Evolutionary conservation across 2,888 invertebrate genomes (phyloP).

Genomic region (Phytoseiulus persimilis): DNA sequence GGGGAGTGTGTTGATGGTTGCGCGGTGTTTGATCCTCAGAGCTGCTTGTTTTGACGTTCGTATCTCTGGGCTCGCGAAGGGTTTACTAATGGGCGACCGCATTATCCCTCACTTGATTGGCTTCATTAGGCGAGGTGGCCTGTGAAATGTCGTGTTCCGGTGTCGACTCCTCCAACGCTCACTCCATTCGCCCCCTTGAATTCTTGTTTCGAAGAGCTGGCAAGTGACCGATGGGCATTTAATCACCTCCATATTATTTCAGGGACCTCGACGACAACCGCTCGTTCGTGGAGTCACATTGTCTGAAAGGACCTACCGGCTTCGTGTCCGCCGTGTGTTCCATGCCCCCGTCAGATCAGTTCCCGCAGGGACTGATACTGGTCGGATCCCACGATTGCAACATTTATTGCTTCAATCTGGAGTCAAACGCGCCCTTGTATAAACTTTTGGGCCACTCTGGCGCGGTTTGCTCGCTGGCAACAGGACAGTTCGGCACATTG

Average conservation of each 20-base stretch:
- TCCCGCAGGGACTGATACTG: slow-evolving; percentile 68
- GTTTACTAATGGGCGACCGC: too few relatives aligned
- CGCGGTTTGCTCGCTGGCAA: slow-evolving; percentile 53
- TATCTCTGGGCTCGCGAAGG: too few relatives aligned
- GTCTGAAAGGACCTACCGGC: slow-evolving; percentile 64
- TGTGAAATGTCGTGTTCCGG: too few relatives aligned
- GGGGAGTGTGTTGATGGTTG: too few relatives aligned
- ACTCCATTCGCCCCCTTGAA: too few relatives aligned
- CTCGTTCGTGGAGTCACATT: slow-evolving; percentile 41
- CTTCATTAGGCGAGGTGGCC: too few relatives aligned
- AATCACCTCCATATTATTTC: not conserved
- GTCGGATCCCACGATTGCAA: slow-evolving; percentile 82
- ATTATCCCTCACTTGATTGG: too few relatives aligned
- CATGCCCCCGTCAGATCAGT: slow-evolving; percentile 61
- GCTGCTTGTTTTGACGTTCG: slow-evolving; percentile 30
- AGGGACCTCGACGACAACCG: not conserved
- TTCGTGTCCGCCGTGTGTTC: slow-evolving; percentile 75
- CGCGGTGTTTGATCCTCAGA: not conserved
- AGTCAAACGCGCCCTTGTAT: slow-evolving; percentile 61
- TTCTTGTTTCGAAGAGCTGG: too few relatives aligned
- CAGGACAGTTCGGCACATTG: slow-evolving; percentile 56
- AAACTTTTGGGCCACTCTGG: slow-evolving; percentile 69
- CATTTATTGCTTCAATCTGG: slow-evolving; percentile 68
- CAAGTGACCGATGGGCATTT: too few relatives aligned
- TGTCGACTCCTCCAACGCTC: not conserved